Percentiles rank a stretch among this genome's conserved stretches.
phyloP scores from a whole-genome alignment of 2,888 invertebrate species.

The Cerastis leucographa region DNA sequence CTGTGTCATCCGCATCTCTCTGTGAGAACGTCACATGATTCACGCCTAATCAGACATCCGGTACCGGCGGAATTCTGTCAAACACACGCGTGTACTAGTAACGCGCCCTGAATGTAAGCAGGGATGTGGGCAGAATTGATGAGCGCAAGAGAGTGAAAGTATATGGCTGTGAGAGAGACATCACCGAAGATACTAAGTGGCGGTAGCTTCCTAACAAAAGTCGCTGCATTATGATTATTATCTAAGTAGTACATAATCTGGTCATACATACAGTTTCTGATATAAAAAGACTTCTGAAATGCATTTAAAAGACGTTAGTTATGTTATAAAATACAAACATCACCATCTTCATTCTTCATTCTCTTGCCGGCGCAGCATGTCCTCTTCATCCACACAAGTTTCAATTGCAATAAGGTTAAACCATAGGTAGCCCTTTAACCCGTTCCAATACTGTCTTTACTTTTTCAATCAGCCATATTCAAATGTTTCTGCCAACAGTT shows the following conservation, averaged over 20 bases:
- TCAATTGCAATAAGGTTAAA: neutral
- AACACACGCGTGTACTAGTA: slow-evolving; percentile 16
- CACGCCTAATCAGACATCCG: slow-evolving; percentile 50
- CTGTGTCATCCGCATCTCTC: slow-evolving; percentile 6
- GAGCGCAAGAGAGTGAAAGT: slow-evolving; percentile 53
- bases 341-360: too few relatives aligned
- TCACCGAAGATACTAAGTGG: neutral
- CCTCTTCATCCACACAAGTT: neutral
- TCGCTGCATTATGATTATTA: neutral
- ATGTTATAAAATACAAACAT: neutral
- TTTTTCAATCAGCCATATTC: neutral
- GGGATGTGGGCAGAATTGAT: slow-evolving; percentile 40
- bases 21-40: slow-evolving; percentile 53
- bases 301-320: neutral
- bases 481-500: neutral
- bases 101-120: slow-evolving; percentile 37
- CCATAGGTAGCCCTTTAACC: neutral
- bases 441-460: neutral
- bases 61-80: slow-evolving; percentile 28
- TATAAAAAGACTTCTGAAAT: neutral
- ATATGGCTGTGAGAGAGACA: neutral
- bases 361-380: neutral
- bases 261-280: neutral
- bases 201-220: neutral
- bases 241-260: neutral